Conservation (phyloP, 1,140 invertebrate species). For the Achroia grisella region DNA sequence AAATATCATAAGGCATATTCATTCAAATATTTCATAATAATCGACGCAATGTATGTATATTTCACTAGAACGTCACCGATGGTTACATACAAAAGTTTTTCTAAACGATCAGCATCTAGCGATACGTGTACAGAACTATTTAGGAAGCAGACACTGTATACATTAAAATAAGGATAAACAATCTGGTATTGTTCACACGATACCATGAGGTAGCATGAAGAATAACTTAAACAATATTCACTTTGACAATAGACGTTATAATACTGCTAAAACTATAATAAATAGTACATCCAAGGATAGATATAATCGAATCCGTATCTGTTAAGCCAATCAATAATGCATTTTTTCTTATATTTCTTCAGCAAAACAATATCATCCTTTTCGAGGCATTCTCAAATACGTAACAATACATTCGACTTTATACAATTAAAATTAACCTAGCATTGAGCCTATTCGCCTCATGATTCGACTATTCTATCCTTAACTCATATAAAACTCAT, state of each 20-base stretch:
- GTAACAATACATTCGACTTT: too few species aligned
- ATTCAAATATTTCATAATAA: slow-evolving; percentile 14
- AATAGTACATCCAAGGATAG: slow-evolving; percentile 5
- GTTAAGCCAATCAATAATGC: too few species aligned
- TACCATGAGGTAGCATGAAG: slow-evolving; percentile 58
- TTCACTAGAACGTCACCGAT: slow-evolving; percentile 14
- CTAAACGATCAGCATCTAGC: slow-evolving; percentile 3
- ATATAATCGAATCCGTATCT: too few species aligned
- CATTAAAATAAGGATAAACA: slow-evolving; percentile 3
- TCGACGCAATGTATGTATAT: slow-evolving; percentile 18
- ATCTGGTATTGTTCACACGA: slow-evolving; percentile 29
- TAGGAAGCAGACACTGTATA: slow-evolving; percentile 1
- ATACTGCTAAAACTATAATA: slow-evolving; percentile 52
- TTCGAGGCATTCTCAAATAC: too few species aligned
- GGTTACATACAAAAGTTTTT: slow-evolving; percentile 10
- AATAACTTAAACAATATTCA: slow-evolving; percentile 30
- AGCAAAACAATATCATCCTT: too few species aligned
- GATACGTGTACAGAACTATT: neutral
- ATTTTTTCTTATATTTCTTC: too few species aligned
- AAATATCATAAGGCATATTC: slow-evolving; percentile 27
- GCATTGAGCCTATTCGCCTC: too few species aligned
- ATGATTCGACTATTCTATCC: too few species aligned
- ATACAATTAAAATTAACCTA: too few species aligned
- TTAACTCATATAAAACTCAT: too few species aligned
- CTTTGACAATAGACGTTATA: slow-evolving; percentile 18